Base-by-base conservation (phyloP, 2,113 vertebrate genomes). In the Leptocoma aspasia region DNA sequence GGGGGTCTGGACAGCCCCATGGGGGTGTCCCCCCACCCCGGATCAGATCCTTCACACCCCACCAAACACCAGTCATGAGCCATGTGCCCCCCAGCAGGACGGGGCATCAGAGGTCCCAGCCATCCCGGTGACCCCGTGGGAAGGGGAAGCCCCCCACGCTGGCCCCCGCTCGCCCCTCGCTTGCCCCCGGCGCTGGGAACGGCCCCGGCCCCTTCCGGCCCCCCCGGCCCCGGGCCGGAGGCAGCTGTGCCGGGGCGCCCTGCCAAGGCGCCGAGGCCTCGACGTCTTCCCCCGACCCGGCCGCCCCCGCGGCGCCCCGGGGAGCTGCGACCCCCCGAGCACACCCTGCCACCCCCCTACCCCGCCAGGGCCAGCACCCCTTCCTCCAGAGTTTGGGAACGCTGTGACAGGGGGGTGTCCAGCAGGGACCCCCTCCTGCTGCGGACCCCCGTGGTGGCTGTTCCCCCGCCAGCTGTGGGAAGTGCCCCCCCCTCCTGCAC, bases 221-320 rank as follows among this genome's bases (percentile, higher is more conserved):
- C 84, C 84, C 84, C 69, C 72, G 68, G 83, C 82, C 52, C 57
- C 20, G 17, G 92, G 47, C 85, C 72, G 93, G 56, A 85, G 69
- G 85, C 93, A 94, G 92, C 92, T 94, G 92, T 82, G 68, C 84
- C 24, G 63, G 72, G 89, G 92, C 89, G 28, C 44, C 61, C 49
- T 63, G 90, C 93, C 93, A 95, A 90, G 23, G 85, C 49, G 28
- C 69, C 35, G 66, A 59, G 10, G 24, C 42, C 35, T 53, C 68
- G 47, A 49, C 60, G 77, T 54, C 59, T 84, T 70, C 63, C 73
- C 82, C 78, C 52, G 8, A 7, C 11, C 21, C 33, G 15, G 49
- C 70, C 49, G 6, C 59, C 61, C 63, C 60, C n/a, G 17, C 27
- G 2, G 11, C 3, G 28, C 21, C 15, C 73, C 5, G n/a, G 60